Evolutionary conservation across 2,113 vertebrate genomes (phyloP).

Genomic region (Lates calcarifer): DNA sequence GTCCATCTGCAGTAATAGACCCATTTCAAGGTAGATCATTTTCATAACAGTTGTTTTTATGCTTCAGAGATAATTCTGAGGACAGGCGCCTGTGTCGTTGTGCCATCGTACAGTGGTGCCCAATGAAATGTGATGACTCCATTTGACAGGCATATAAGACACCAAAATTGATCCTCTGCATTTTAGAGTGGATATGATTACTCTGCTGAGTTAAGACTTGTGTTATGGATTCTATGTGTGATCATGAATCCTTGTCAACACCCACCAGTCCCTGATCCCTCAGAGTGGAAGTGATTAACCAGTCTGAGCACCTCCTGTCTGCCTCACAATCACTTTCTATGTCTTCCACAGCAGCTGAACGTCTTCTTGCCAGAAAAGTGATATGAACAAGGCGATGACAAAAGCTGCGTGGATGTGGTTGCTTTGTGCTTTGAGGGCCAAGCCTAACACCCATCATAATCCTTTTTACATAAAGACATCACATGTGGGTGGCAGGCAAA

Average conservation of each 20-base stretch:
- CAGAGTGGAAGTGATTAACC: not conserved
- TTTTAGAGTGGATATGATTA: not conserved
- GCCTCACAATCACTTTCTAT: conserved; percentile 7
- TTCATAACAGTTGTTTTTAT: not conserved
- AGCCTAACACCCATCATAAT: conserved; percentile 74
- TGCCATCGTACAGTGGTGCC: conserved; percentile 32
- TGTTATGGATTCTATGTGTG: not conserved
- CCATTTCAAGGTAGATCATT: not conserved
- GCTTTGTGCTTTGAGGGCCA: conserved; percentile 69
- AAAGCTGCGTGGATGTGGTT: conserved; percentile 55
- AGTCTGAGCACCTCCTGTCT: not conserved
- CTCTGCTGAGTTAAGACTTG: not conserved
- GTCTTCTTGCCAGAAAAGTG: conserved; percentile 31
- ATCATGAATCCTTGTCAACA: conserved; percentile 14
- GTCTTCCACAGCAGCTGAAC: conserved; percentile 2
- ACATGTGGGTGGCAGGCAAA: conserved; percentile 62
- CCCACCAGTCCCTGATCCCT: conserved; percentile 8
- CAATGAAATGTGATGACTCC: conserved; percentile 50
- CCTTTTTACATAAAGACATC: conserved; percentile 64
- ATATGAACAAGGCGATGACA: conserved; percentile 54
- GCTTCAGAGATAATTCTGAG: not conserved
- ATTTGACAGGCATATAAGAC: conserved; percentile 53
- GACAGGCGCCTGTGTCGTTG: not conserved
- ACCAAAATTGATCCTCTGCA: conserved; percentile 24
- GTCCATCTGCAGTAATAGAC: not conserved